Evolutionary conservation across 2,797 vertebrate genomes (phyloP).

Genomic region (Arrhamphus sclerolepis): DNA sequence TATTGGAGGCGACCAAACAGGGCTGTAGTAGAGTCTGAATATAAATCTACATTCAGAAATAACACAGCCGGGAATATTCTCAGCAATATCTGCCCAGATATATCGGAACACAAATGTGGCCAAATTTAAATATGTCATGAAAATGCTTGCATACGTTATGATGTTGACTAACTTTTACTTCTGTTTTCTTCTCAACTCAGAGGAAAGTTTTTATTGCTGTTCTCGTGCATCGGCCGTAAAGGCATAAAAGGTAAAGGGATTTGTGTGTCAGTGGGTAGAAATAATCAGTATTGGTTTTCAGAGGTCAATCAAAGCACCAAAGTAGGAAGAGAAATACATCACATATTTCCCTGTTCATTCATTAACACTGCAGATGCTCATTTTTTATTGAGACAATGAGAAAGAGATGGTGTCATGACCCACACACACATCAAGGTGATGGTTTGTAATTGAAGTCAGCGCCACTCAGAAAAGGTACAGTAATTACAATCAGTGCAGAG

Average conservation of each 20-base stretch:
- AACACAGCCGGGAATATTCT: conserved; percentile 4
- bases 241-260: conserved; percentile 28
- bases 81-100: conserved; percentile 10
- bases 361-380: conserved; percentile 32
- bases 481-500: conserved; percentile 67
- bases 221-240: conserved; percentile 2
- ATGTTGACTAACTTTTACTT: conserved; percentile 10
- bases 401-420: conserved; percentile 56
- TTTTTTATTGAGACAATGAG: conserved; percentile 55
- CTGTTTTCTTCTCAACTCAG: conserved; percentile 3
- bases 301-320: conserved; percentile 46
- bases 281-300: conserved; percentile 57
- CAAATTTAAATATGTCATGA: conserved; percentile 14
- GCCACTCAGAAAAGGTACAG: conserved; percentile 49
- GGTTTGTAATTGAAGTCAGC: conserved; percentile 59
- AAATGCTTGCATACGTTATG: neutral
- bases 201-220: conserved; percentile 19
- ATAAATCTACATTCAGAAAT: conserved; percentile 42
- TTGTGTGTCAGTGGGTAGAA: conserved; percentile 23
- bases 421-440: conserved; percentile 39
- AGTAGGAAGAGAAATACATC: conserved; percentile 14
- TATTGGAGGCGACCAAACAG: conserved; percentile 34
- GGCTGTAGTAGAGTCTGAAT: conserved; percentile 8
- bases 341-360: conserved; percentile 49
- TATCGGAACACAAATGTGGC: conserved; percentile 16